Base-by-base conservation (phyloP, 53 echinoderm and acorn worm species). In the Patiria pectinifera region DNA sequence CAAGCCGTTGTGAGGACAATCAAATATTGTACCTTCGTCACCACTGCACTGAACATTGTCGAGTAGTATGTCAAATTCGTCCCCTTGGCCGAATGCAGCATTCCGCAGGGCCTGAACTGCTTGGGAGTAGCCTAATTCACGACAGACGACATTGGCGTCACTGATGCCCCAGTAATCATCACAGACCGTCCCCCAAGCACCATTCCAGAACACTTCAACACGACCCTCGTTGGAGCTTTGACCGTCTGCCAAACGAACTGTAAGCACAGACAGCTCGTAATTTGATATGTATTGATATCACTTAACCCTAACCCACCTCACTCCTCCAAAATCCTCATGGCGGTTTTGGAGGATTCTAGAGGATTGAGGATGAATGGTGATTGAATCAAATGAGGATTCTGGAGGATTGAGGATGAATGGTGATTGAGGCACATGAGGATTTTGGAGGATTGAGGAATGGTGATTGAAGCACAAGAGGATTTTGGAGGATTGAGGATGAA, bases 111-210 rank as follows among this genome's bases (percentile, higher is more conserved):
- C 80, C 59, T 89, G 75, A 19, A 48, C 78, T 1, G 70, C 93
- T 3, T 78, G 82, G 45, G 69, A 46, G 14, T 82, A 93, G 15
- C 93, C 93, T 0, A 93, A 89, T 82, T 93, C 85, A 10, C 70
- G 61, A 43, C 93, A 93, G 84, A 93, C 71, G 69, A 93, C 93
- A 23, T 84, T 21, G n/a, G 89, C 93, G 45, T 93, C 85, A 26
- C 66, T 70, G n/a, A 89, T 76, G 70, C 26, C 26, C 93, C 93
- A 93, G 18, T 84, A 88, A 1, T 81, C 22, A 72, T 93, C 93
- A 18, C 93, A 93, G 35, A 93, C 71, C 4, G 69, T 78, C 59
- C 93, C 84, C 93, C 93, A 93, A 45, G 78, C 93, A 2, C 85
- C 85, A 58, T 84, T 84, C 78, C 80, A 84, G 13, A 69, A 78